Conservation (phyloP, 2,113 vertebrate genomes). For the Coracopsis vasa region DNA sequence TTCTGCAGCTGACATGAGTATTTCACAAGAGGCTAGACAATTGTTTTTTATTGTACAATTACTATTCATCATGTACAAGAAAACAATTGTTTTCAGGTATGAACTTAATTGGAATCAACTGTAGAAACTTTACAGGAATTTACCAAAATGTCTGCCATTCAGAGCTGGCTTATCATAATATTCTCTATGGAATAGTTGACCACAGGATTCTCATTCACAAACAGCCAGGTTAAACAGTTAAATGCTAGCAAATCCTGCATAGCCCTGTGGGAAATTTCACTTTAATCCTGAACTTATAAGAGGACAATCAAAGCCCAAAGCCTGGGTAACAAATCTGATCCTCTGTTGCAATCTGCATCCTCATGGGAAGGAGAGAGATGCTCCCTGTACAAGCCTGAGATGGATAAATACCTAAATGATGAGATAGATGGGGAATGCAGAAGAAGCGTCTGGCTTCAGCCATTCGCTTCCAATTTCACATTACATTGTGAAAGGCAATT, state of each 20-base stretch:
- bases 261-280: constrained; percentile 99
- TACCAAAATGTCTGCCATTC: constrained; percentile 79
- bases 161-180: constrained; percentile 82
- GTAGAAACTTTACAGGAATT: constrained; percentile 74
- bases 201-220: constrained; percentile 88
- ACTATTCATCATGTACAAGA: constrained; percentile 61
- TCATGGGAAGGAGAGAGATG: constrained; percentile 94
- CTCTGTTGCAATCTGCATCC: constrained; percentile 92
- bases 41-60: constrained; percentile 64
- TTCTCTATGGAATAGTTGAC: constrained; percentile 91
- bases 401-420: constrained; percentile 99
- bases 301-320: constrained; percentile 99
- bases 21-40: constrained; percentile 56
- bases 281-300: constrained; percentile 99
- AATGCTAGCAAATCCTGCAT: constrained; percentile 98
- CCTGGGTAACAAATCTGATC: constrained; percentile 99
- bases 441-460: constrained; percentile 93
- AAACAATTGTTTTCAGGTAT: constrained; percentile 72
- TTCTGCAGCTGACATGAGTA: constrained; percentile 50
- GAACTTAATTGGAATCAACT: constrained; percentile 83
- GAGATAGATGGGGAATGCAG: constrained; percentile 96
- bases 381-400: constrained; percentile 90
- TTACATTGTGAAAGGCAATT: constrained; percentile 97
- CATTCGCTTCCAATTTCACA: constrained; percentile 99
- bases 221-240: constrained; percentile 99